These are phyloP conservation scores for Pristionchus entomophagus DNA, from an alignment of 2,888 invertebrate genomes.

Conservation along the genomic window DNA sequence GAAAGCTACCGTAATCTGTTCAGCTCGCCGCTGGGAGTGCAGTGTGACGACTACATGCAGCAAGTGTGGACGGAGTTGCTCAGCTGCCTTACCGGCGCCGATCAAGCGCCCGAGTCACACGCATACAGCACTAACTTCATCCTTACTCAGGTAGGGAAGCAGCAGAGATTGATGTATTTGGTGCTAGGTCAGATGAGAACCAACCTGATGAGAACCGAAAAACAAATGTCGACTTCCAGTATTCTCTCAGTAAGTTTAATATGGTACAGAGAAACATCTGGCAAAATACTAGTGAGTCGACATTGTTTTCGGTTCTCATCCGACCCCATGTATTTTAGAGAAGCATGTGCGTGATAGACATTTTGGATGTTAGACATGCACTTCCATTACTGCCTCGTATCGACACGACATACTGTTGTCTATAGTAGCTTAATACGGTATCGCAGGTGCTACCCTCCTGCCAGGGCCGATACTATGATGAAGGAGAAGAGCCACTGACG, in stretches of 20 bases:
- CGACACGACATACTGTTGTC: neutral
- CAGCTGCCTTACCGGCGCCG: conserved; percentile 56
- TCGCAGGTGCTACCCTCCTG: conserved; percentile 44
- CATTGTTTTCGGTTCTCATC: too few relatives aligned
- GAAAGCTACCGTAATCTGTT: neutral
- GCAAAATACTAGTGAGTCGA: too few relatives aligned
- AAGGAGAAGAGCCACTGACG: conserved; percentile 59
- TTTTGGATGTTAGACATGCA: neutral
- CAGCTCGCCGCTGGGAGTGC: conserved; percentile 61
- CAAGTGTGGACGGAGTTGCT: conserved; percentile 71
- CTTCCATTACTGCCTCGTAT: neutral
- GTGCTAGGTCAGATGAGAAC: neutral
- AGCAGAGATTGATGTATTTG: too few relatives aligned
- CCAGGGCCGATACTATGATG: conserved; percentile 45
- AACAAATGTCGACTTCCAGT: too few relatives aligned
- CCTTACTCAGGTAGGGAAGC: conserved; percentile 60
- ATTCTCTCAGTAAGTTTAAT: too few relatives aligned
- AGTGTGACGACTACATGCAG: conserved; percentile 67
- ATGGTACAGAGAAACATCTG: too few relatives aligned
- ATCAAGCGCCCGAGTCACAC: conserved; percentile 59
- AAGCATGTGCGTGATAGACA: too few relatives aligned
- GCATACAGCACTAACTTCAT: conserved; percentile 70
- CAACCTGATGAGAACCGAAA: neutral
- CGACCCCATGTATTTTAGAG: too few relatives aligned
- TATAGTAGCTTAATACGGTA: too few relatives aligned